A percentile compares a stretch with the other conserved stretches of the same genome.
These are phyloP conservation scores for Hyposoter didymator DNA, from an alignment of 2,888 invertebrate genomes.

Conservation along the genomic window DNA sequence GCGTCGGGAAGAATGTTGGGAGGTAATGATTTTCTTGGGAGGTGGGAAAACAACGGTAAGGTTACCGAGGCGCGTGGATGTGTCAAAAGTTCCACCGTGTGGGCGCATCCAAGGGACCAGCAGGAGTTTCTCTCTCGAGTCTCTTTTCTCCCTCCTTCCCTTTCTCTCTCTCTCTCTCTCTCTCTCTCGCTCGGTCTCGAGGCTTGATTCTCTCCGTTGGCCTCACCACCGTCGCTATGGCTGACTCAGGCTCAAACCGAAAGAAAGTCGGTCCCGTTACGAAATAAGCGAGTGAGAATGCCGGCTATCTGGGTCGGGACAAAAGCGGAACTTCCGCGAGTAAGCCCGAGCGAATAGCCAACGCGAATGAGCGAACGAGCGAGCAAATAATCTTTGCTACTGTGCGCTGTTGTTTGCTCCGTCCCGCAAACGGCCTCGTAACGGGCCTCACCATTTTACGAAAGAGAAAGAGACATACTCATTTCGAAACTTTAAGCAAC, in stretches of 20 bases:
- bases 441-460: conserved; percentile 51
- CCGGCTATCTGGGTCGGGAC: conserved; percentile 82
- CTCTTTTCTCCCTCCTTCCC: background rate
- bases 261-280: conserved; percentile 82
- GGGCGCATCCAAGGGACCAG: background rate
- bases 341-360: conserved; percentile 58
- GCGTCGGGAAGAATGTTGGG: background rate
- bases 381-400: conserved; percentile 14
- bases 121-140: conserved; percentile 3
- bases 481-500: conserved; percentile 54
- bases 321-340: conserved; percentile 83
- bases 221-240: conserved; percentile 10
- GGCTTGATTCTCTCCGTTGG: conserved; percentile 8
- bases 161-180: background rate
- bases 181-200: background rate
- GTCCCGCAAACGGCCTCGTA: conserved; percentile 25
- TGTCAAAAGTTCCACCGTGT: conserved; percentile 11
- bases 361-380: conserved; percentile 52
- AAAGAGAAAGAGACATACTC: conserved; percentile 32
- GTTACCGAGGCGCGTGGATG: background rate
- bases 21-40: background rate
- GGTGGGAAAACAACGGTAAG: conserved; percentile 22
- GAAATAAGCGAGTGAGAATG: conserved; percentile 83
- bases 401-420: conserved; percentile 21
- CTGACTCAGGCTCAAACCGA: conserved; percentile 71